These are phyloP conservation scores for Tonatia bakeri DNA, from an alignment of 2,113 vertebrate species.

Conservation along the genomic window DNA sequence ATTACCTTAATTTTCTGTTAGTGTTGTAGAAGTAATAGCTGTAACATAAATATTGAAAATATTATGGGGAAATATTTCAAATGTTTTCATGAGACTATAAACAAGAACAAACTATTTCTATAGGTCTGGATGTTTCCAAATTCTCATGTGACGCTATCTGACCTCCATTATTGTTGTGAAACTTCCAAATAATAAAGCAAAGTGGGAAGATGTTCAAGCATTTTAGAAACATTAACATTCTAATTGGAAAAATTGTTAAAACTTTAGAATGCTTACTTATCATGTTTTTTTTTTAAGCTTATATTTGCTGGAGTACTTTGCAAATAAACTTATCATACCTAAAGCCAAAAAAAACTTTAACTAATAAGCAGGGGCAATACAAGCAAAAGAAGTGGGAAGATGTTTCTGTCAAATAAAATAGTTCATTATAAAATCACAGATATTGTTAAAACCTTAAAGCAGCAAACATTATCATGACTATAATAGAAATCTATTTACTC, in stretches of 20 bases:
- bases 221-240: background rate
- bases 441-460: background rate
- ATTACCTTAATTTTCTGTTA: background rate
- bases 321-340: background rate
- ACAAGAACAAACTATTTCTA: background rate
- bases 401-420: background rate
- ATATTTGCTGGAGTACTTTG: background rate
- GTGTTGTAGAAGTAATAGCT: background rate
- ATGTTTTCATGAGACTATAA: background rate
- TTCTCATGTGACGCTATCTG: background rate
- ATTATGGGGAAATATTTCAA: background rate
- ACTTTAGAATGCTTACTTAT: background rate
- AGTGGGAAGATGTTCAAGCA: background rate
- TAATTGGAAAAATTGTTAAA: background rate
- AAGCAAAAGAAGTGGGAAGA: background rate
- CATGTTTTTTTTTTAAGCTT: constrained; percentile 33
- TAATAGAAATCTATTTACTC: background rate
- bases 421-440: background rate
- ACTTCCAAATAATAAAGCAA: background rate
- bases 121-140: background rate
- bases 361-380: background rate
- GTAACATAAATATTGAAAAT: background rate
- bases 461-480: background rate
- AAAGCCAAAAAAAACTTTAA: background rate
- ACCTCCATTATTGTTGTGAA: background rate